A percentile compares a stretch with the other conserved stretches of the same genome.
Evolutionary conservation across 2,113 vertebrate genomes (phyloP).

Genomic region (Pipa parva): DNA sequence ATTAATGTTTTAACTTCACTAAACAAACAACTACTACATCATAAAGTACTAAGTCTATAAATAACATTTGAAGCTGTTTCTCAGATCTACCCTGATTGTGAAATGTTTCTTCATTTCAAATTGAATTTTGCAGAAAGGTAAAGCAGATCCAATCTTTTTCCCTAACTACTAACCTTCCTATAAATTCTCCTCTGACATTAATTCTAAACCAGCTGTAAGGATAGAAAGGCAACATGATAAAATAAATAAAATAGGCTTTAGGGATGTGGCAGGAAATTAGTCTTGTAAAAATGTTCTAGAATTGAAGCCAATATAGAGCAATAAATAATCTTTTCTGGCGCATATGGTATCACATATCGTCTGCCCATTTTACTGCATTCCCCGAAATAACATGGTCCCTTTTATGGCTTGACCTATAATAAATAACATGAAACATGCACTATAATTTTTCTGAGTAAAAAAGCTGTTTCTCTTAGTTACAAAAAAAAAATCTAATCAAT

Average conservation of each 20-base stretch:
- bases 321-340: constrained; percentile 37
- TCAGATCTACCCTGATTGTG: no score
- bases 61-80: no score
- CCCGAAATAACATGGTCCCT: constrained; percentile 26
- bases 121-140: no score
- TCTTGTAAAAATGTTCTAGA: constrained; percentile 39
- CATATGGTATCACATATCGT: constrained; percentile 12
- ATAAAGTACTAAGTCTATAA: no score
- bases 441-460: constrained; percentile 28
- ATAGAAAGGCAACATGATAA: neutral
- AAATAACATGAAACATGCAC: constrained; percentile 13
- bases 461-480: constrained; percentile 27
- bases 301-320: constrained; percentile 20
- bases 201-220: neutral
- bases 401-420: constrained; percentile 24
- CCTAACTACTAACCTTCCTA: neutral
- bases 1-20: no score
- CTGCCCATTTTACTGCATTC: constrained; percentile 15
- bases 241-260: constrained; percentile 7
- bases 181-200: neutral
- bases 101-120: no score
- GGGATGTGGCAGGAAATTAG: constrained; percentile 36
- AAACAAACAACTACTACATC: no score
- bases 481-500: constrained; percentile 17
- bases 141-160: neutral